These are phyloP conservation scores for Calliopsis andreniformis DNA, from an alignment of 1,140 invertebrate species.

Conservation along the genomic window DNA sequence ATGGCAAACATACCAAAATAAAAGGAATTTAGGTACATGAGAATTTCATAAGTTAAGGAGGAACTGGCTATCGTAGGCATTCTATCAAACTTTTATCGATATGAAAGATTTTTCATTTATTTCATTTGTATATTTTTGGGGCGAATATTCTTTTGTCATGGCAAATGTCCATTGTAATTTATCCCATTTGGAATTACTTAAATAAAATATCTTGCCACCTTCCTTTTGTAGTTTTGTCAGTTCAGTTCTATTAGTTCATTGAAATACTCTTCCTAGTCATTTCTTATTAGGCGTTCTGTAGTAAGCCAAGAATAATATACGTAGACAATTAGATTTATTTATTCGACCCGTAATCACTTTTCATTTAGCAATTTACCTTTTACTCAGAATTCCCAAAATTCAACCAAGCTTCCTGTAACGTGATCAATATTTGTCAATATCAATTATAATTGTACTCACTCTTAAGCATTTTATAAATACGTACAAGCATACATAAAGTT, in stretches of 20 bases:
- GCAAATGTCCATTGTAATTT: neutral
- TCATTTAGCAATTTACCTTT: neutral
- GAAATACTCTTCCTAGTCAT: neutral
- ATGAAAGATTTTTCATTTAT: neutral
- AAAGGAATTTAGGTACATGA: constrained; percentile 91
- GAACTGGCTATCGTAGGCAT: constrained; percentile 85
- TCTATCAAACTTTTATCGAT: constrained; percentile 4
- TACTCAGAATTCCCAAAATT: constrained; percentile 7
- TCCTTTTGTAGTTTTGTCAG: neutral
- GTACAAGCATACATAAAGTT: neutral
- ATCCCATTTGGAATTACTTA: neutral
- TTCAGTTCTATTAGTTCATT: neutral
- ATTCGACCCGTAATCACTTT: neutral
- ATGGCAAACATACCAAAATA: constrained; percentile 92
- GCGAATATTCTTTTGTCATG: neutral
- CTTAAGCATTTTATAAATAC: neutral
- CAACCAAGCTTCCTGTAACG: neutral
- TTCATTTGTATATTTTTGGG: neutral
- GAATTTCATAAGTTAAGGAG: constrained; percentile 89
- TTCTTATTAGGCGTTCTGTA: neutral
- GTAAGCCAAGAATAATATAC: neutral
- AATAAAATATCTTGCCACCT: neutral
- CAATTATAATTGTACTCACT: too few relatives aligned
- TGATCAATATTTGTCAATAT: neutral
- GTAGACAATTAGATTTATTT: neutral